phyloP scores from a whole-genome alignment of 2,113 vertebrate genomes.

The Electrona antarctica region DNA sequence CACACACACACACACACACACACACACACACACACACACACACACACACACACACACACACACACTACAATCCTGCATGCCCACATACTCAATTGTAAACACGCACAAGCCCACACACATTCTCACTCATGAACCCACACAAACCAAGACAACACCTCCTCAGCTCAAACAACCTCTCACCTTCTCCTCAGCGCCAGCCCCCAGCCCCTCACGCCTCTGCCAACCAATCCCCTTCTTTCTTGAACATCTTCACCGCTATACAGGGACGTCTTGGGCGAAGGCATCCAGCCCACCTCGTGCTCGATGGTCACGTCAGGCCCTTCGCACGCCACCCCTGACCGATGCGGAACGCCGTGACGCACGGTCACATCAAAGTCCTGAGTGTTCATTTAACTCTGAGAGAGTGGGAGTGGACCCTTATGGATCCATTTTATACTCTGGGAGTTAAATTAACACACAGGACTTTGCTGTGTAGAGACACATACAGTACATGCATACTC shows the following conservation, averaged over 20 bases:
- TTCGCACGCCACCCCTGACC: conserved; percentile 52
- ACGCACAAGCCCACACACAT: no score
- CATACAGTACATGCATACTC: no score
- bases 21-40: conserved; percentile 2
- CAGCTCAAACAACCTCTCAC: conserved; percentile 39
- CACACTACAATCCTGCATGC: not conserved
- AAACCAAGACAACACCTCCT: no score
- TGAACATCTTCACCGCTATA: not conserved
- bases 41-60: no score
- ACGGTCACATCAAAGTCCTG: not conserved
- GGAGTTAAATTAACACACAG: no score
- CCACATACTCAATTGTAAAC: no score
- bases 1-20: conserved; percentile 5
- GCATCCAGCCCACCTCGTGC: conserved; percentile 29
- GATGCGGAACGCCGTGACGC: conserved; percentile 45
- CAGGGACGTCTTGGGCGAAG: conserved; percentile 11
- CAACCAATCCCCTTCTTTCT: conserved; percentile 25
- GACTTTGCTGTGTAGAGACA: no score
- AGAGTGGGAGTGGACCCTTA: no score
- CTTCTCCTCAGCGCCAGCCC: conserved; percentile 54
- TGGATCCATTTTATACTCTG: no score
- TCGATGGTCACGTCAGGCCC: conserved; percentile 8
- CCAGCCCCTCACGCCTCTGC: conserved; percentile 22
- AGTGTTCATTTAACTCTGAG: not conserved
- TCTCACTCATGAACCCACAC: no score